phyloP scores from a whole-genome alignment of 92 coral and sea anemone genomes.

The Blastomussa wellsi region DNA sequence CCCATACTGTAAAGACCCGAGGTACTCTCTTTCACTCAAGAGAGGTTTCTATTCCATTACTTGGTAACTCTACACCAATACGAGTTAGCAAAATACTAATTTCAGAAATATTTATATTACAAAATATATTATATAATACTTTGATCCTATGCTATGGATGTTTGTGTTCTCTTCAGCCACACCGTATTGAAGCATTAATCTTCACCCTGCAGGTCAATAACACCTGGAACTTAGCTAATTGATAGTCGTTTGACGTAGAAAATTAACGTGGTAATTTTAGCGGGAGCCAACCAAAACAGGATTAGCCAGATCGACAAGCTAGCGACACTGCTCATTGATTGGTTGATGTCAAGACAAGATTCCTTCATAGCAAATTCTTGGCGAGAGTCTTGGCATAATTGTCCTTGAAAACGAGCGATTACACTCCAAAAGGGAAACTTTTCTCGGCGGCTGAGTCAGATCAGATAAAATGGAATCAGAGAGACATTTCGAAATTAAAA shows the following conservation, averaged over 20 bases:
- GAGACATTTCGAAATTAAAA: not conserved
- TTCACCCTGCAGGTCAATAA: not conserved
- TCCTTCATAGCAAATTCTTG: conserved; percentile 7
- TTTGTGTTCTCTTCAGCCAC: conserved; percentile 21
- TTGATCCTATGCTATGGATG: conserved; percentile 13
- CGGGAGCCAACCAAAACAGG: conserved; percentile 17
- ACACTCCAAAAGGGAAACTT: not conserved
- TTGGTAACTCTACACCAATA: not conserved
- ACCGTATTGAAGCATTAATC: conserved; percentile 13
- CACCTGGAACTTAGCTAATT: not conserved
- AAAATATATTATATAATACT: conserved; percentile 49
- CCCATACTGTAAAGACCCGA: not conserved
- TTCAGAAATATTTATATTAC: conserved; percentile 31
- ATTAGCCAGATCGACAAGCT: conserved; percentile 4
- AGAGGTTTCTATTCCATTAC: not conserved
- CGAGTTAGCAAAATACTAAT: not conserved
- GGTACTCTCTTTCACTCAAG: not conserved
- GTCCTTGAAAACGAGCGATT: conserved; percentile 13
- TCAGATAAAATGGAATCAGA: not conserved
- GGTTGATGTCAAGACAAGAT: conserved; percentile 11
- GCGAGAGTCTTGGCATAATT: not conserved
- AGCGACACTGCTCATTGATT: conserved; percentile 18
- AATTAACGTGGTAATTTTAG: not conserved
- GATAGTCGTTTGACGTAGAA: not conserved
- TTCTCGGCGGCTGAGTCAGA: not conserved